phyloP scores from a whole-genome alignment of 1,140 invertebrate genomes.

The Ruditapes philippinarum region DNA sequence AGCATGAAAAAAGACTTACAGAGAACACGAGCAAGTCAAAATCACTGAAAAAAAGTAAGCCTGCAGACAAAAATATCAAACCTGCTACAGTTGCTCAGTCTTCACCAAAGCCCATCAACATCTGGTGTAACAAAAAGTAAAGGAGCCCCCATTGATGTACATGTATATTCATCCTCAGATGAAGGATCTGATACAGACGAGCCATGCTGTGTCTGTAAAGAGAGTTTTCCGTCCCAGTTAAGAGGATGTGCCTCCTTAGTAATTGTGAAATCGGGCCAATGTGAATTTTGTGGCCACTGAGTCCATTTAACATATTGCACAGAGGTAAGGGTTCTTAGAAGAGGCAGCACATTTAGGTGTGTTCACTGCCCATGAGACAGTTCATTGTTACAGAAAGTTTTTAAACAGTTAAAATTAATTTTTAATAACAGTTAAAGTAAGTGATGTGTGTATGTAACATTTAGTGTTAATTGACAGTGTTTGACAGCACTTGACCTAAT shows the following conservation, averaged over 20 bases:
- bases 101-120: neutral
- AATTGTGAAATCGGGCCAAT: slow-evolving; percentile 51
- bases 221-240: neutral
- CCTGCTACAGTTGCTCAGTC: neutral
- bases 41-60: neutral
- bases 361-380: slow-evolving; percentile 24
- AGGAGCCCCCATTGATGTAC: neutral
- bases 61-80: neutral
- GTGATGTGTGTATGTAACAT: too few relatives aligned
- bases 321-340: neutral
- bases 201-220: slow-evolving; percentile 54
- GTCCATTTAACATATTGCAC: slow-evolving; percentile 16
- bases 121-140: neutral
- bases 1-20: neutral
- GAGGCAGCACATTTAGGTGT: slow-evolving; percentile 9
- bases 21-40: neutral
- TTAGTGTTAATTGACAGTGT: too few relatives aligned
- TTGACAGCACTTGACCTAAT: too few relatives aligned
- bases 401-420: too few relatives aligned
- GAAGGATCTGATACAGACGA: neutral
- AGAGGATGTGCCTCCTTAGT: neutral
- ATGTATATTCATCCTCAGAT: neutral
- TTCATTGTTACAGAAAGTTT: too few relatives aligned
- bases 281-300: slow-evolving; percentile 54
- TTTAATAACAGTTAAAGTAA: too few relatives aligned